Evolutionary conservation across 2,113 vertebrate genomes (phyloP).

Genomic region (Colaptes auratus): DNA sequence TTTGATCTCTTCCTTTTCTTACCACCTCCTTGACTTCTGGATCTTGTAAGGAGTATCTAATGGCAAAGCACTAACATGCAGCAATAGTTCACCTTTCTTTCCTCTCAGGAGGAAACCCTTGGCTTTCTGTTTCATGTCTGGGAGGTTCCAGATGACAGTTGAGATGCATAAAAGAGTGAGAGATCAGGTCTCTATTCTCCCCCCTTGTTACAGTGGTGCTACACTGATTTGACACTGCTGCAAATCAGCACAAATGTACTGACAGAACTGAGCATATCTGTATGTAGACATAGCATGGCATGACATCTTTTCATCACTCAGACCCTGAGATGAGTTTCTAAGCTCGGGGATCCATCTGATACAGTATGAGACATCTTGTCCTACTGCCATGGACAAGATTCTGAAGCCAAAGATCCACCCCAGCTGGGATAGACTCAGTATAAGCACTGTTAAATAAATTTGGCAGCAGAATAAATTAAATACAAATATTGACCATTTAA

Average conservation of each 20-base stretch:
- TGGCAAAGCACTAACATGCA: background rate
- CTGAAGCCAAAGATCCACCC: background rate
- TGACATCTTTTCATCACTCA: background rate
- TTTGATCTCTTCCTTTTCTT: background rate
- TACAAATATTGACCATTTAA: background rate
- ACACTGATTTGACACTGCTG: background rate
- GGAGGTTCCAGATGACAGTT: background rate
- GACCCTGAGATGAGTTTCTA: background rate
- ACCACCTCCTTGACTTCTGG: background rate
- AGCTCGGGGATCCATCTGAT: background rate
- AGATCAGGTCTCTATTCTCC: background rate
- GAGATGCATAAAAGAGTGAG: fast-evolving
- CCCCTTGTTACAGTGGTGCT: background rate
- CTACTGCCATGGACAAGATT: background rate
- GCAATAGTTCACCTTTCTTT: background rate
- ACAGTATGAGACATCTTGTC: background rate
- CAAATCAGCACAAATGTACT: no score
- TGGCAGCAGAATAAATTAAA: background rate
- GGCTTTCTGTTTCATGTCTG: background rate
- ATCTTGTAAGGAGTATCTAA: background rate
- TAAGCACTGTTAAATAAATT: background rate
- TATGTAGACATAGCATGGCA: no score
- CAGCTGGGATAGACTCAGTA: background rate
- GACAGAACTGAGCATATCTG: background rate
- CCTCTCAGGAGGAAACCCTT: background rate